Evolutionary conservation across 2,113 vertebrate species (phyloP).

Genomic region (Sander vitreus): DNA sequence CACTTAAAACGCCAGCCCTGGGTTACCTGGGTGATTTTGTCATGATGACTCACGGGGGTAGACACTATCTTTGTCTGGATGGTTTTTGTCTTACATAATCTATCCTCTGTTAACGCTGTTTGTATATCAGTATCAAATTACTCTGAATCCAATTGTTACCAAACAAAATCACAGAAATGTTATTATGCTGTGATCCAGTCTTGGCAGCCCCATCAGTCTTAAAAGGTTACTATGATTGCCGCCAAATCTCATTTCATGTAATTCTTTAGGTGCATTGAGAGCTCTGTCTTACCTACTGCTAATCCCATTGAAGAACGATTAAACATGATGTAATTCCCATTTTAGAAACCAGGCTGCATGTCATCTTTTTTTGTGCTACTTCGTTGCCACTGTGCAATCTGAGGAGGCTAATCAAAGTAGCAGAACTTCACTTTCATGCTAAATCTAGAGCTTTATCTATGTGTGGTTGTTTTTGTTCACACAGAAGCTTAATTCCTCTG

Average conservation of each 20-base stretch:
- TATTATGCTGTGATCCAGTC: slow-evolving; percentile 56
- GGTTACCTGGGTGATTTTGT: slow-evolving; percentile 17
- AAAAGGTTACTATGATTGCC: slow-evolving; percentile 48
- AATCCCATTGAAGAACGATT: slow-evolving; percentile 65
- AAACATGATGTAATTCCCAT: slow-evolving; percentile 60
- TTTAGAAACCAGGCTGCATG: slow-evolving; percentile 14
- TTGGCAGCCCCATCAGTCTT: slow-evolving; percentile 60
- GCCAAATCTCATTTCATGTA: slow-evolving; percentile 73
- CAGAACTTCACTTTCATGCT: slow-evolving; percentile 4
- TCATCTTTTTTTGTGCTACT: slow-evolving; percentile 5
- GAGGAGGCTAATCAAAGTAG: slow-evolving; percentile 19
- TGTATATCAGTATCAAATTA: slow-evolving; percentile 61
- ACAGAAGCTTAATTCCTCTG: slow-evolving; percentile 34
- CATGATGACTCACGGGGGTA: not conserved
- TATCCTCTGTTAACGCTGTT: slow-evolving; percentile 39
- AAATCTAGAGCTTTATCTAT: slow-evolving; percentile 16
- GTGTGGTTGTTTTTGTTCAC: slow-evolving; percentile 39
- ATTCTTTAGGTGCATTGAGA: slow-evolving; percentile 64
- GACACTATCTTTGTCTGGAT: slow-evolving; percentile 12
- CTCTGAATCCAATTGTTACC: slow-evolving; percentile 63
- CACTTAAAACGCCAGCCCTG: slow-evolving; percentile 9
- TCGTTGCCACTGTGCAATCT: not conserved
- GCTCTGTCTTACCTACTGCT: slow-evolving; percentile 67
- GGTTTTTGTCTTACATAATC: slow-evolving; percentile 31
- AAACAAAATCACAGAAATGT: slow-evolving; percentile 61